Evolutionary conservation across 2,113 vertebrate species (phyloP).

Genomic region (Promerops cafer): DNA sequence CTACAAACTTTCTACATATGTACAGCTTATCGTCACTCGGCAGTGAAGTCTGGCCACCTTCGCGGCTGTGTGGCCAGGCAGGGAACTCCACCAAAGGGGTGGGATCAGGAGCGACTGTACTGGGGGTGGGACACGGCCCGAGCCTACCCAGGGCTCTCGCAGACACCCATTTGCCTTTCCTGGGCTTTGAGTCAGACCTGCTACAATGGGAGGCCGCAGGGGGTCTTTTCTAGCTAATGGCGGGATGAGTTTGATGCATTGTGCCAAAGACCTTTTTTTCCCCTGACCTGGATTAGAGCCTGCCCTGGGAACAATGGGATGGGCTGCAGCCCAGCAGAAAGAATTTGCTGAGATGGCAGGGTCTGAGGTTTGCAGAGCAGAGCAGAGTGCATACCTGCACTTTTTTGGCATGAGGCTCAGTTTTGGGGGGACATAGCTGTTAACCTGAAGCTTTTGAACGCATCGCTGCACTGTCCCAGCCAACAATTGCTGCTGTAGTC

Average conservation of each 20-base stretch:
- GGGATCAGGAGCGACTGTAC: neutral
- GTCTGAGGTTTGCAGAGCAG: conserved; percentile 55
- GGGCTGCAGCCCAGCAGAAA: conserved; percentile 39
- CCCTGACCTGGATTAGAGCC: conserved; percentile 61
- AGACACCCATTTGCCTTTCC: neutral
- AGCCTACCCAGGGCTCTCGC: neutral
- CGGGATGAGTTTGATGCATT: conserved; percentile 19
- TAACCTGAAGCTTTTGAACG: conserved; percentile 2
- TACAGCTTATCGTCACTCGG: neutral
- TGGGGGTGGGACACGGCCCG: neutral
- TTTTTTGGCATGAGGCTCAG: conserved; percentile 47
- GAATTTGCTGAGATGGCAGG: conserved; percentile 61
- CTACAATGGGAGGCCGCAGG: neutral
- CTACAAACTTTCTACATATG: conserved; percentile 46
- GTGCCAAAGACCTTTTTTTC: conserved; percentile 49
- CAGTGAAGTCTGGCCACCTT: neutral
- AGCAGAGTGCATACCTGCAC: conserved; percentile 59
- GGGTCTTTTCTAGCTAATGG: conserved; percentile 45
- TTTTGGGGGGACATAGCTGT: neutral
- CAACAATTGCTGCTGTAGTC: neutral
- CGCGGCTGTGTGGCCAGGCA: neutral
- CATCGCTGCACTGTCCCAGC: neutral
- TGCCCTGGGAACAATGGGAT: conserved; percentile 45
- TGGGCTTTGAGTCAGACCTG: conserved; percentile 24
- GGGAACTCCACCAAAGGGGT: neutral